Evolutionary conservation across 2,797 vertebrate species (phyloP).

Genomic region (Hydrocynus forskahlii): DNA sequence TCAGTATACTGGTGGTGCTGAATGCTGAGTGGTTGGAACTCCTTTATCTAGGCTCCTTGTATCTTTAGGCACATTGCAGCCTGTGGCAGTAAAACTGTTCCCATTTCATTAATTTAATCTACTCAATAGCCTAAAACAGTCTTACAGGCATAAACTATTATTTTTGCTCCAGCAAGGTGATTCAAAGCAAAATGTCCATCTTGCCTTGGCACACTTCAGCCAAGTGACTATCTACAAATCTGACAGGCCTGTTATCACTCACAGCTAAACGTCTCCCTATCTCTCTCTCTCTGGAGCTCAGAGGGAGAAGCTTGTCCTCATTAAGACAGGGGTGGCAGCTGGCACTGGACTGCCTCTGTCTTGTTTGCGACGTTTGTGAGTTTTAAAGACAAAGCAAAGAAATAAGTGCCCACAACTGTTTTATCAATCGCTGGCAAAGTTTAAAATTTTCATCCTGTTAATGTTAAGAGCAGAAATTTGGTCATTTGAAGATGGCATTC

Average conservation of each 20-base stretch:
- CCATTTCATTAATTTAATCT: too few relatives aligned
- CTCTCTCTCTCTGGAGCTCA: not conserved
- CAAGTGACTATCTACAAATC: not conserved
- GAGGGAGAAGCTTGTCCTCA: not conserved
- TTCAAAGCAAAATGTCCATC: too few relatives aligned
- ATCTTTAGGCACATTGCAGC: too few relatives aligned
- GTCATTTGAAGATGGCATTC: not conserved
- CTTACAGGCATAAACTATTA: too few relatives aligned
- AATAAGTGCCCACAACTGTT: not conserved
- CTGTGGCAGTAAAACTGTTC: too few relatives aligned
- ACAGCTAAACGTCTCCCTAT: not conserved
- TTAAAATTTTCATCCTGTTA: not conserved
- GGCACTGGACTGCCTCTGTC: not conserved
- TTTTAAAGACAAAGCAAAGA: not conserved
- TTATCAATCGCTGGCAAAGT: not conserved
- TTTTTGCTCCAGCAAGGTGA: too few relatives aligned
- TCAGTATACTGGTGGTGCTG: too few relatives aligned
- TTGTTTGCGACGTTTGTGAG: not conserved
- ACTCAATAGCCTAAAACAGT: too few relatives aligned
- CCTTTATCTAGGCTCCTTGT: too few relatives aligned
- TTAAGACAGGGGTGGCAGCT: not conserved
- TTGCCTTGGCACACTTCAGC: not conserved
- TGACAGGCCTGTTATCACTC: constrained; percentile 3
- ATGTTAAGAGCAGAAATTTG: not conserved
- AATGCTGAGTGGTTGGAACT: too few relatives aligned